Conservation (phyloP, 2,113 vertebrate genomes). For the Neogale vison region DNA sequence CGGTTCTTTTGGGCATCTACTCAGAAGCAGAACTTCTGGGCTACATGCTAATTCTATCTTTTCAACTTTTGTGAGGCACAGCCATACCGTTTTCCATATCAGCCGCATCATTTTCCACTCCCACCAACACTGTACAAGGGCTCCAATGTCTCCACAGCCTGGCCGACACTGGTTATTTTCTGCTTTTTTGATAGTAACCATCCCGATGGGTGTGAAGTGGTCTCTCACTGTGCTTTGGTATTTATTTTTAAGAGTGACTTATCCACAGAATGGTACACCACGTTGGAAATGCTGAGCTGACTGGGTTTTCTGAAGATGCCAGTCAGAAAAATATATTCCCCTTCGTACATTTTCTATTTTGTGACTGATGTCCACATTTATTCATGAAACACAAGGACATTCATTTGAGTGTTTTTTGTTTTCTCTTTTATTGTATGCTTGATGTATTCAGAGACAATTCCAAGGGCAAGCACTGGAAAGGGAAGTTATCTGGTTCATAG, state of each 20-base stretch:
- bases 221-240: neutral
- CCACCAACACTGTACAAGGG: neutral
- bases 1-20: neutral
- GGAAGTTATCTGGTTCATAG: slow-evolving; percentile 19
- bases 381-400: neutral
- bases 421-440: slow-evolving; percentile 68
- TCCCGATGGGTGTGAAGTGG: neutral
- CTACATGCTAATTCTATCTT: neutral
- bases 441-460: slow-evolving; percentile 63
- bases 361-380: neutral
- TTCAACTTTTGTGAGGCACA: neutral
- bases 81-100: neutral
- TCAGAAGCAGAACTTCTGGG: neutral
- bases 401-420: neutral
- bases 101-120: neutral
- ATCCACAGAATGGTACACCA: neutral
- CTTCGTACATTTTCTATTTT: neutral
- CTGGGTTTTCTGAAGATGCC: neutral
- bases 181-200: neutral
- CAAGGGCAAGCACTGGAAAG: slow-evolving; percentile 62
- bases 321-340: neutral
- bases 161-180: neutral
- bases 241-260: neutral
- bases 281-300: neutral
- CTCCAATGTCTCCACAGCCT: neutral